Base-by-base conservation (phyloP, 2,888 invertebrate genomes). In the Pomacea canaliculata region DNA sequence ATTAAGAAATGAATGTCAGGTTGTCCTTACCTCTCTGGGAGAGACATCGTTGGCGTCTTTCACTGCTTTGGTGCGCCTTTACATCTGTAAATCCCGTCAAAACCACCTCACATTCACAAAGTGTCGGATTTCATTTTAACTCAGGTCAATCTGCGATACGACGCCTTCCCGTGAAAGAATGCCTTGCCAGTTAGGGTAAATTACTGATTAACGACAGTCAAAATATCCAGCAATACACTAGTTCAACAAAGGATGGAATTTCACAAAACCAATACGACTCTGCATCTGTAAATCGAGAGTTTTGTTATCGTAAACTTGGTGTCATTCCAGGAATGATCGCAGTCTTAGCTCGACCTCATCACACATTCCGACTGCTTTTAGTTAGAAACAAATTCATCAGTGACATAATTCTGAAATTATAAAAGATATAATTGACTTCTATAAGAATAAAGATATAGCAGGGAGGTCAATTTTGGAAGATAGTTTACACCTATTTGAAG, bases 271-370 rank as follows among this genome's bases (percentile, higher is more conserved):
- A 23, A 69, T n/a, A 62, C 59, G 62, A 23, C 48, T 51, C 19
- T n/a, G 49, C 49, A n/a, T 59, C 68, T 74, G 69, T 62, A 74
- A 74, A 56, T 56, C 8, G 51, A 56, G 51, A 56, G 51, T 62
- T 68, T 74, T 49, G 69, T 27, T 37, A 74, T 74, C 74, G 46
- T 60, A 60, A 68, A 74, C 60, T 69, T 69, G 23, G 69, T 62
- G 69, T 74, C 74, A 74, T 74, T 62, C 74, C 74, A 62, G 59
- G n/a, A 74, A 69, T 74, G 69, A 74, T 74, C 74, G 74, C 69
- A 60, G 62, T 60, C 69, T 63, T 74, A 60, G 49, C 46, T 63
- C 74, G 69, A 63, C 74, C 74, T 74, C 56, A 60, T 74, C 37
- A 69, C 74, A 62, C n/a, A 69, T 67, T 56, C 8, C 51, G 51